Evolutionary conservation across 2,888 invertebrate genomes (phyloP), one percentile per base, ranked within the genome.

Genomic region (Idaea dimidiata): DNA sequence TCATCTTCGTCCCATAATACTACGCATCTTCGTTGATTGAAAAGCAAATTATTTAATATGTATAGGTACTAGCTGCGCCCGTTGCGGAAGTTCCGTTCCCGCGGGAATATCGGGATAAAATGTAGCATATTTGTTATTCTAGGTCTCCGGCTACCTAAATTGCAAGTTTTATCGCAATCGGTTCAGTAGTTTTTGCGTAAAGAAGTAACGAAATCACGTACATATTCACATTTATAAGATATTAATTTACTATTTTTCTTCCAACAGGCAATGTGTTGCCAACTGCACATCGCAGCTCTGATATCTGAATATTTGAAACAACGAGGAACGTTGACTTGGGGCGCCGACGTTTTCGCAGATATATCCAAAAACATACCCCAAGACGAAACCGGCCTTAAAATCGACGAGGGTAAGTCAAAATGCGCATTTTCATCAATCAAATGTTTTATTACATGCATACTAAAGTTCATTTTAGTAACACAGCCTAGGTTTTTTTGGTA

Each of bases 271-370:
- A 98, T 98, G 79, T 98, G 98, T 83, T 98, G 98, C 81, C 97
- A 98, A 83, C 93, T 99, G 0, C 99, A 99, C 83, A 97, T 99
- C 72, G 98, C 98, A 5, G 99, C 99, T 0, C 93, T 99, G 32
- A 97, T 99, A 93, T 97, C 98, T 0, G 98, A 99, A 83, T 99
- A 98, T 87, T 89, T 99, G 60, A 96, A 97, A 76, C 89, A 96
- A 61, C 94, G 96, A 78, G 93, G 92, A 2, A 93, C 95, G 17
- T 96, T 96, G 74, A 84, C 92, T 0, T 97, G 97, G 96, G 98
- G 98, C n/a, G 97, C 98, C 1, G 96, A 96, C 72, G 95, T 95
- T 0, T 98, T 98, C 83, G 93, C 93, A 6, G 94, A 94, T 66
- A 96, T 98, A 69, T 98, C 98, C 1, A 94, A 95, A 59, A 99